Evolutionary conservation across 2,888 invertebrate species (phyloP), one percentile per base, ranked within the genome.

Genomic region (Athalia rosae): DNA sequence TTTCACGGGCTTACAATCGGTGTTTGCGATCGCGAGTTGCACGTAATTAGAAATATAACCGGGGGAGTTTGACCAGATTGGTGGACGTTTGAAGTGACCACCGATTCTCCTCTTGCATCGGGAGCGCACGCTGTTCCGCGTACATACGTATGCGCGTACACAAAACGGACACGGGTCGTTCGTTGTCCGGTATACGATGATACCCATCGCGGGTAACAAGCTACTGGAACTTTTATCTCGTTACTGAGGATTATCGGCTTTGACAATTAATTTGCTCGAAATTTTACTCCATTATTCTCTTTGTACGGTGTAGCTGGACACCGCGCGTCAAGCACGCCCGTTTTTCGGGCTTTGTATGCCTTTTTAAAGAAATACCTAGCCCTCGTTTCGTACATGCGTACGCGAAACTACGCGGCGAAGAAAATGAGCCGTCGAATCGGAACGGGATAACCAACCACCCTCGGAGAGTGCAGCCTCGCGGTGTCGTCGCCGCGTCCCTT

Each of bases 51-150:
- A 80, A 80, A 80, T 76, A 13, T 45, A 47, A 48, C 67, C n/a
- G 28, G 28, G 28, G 28, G 28, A 28, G 28, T 28, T 28, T 28
- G 28, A 28, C 77, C 64, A 66, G 69, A 71, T 69, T 48, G 47
- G 45, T 56, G 69, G 78, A 82, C 81, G 86, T 86, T 85, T 85
- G 85, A 82, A 85, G 85, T 84, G 85, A 83, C 84, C 84, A 80
- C 76, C 78, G 71, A 62, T 74, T 81, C 6, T n/a, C 66, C 66
- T 28, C 80, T 73, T 74, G 73, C 76, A 62, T 69, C 80, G 82
- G 77, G 63, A 59, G 71, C 78, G 58, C 56, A 45, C 41, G 13
- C 59, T 80, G 81, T 66, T 79, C 79, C 73, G 63, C 76, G 66
- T 76, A 50, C 2, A 28, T 28, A 2, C 2, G 28, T 28, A 28